Conservation (phyloP, 2,888 invertebrate genomes). For the Rosalia funebris region DNA sequence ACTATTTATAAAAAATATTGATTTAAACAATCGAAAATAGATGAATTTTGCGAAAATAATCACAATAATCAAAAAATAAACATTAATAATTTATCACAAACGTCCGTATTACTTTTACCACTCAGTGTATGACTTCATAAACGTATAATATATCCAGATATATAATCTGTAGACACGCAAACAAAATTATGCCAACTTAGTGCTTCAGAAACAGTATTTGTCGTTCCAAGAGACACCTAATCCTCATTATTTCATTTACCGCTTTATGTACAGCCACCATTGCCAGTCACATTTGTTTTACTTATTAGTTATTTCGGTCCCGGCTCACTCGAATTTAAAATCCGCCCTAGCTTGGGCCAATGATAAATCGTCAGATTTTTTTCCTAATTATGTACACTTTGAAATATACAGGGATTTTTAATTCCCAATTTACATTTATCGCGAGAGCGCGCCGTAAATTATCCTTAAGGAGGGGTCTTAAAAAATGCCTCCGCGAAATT, state of each 20-base stretch:
- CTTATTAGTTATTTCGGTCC: not conserved
- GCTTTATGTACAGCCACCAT: conserved; percentile 1
- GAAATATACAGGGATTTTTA: conserved; percentile 34
- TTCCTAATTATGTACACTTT: conserved; percentile 25
- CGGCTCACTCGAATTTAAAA: not conserved
- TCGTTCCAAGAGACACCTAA: conserved; percentile 2
- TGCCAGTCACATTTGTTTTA: conserved; percentile 6
- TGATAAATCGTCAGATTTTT: conserved; percentile 2
- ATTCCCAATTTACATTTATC: conserved; percentile 44
- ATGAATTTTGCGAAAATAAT: too few relatives aligned
- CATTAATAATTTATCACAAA: too few relatives aligned
- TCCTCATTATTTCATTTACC: conserved; percentile 11
- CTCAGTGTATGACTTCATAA: too few relatives aligned
- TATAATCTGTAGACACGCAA: not conserved
- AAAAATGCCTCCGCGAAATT: conserved; percentile 40
- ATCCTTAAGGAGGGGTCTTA: conserved; percentile 37
- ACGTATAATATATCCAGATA: not conserved
- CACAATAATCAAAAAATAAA: too few relatives aligned
- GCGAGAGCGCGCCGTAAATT: conserved; percentile 39
- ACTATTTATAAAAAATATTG: too few relatives aligned
- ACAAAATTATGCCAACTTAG: not conserved
- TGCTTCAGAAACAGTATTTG: not conserved
- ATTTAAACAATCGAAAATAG: too few relatives aligned
- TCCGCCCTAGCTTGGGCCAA: too few relatives aligned
- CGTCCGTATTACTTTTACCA: too few relatives aligned